Percentiles rank a stretch among this genome's conserved stretches.
Evolutionary conservation across 2,113 vertebrate genomes (phyloP).

Genomic region (Callaeas wilsoni): DNA sequence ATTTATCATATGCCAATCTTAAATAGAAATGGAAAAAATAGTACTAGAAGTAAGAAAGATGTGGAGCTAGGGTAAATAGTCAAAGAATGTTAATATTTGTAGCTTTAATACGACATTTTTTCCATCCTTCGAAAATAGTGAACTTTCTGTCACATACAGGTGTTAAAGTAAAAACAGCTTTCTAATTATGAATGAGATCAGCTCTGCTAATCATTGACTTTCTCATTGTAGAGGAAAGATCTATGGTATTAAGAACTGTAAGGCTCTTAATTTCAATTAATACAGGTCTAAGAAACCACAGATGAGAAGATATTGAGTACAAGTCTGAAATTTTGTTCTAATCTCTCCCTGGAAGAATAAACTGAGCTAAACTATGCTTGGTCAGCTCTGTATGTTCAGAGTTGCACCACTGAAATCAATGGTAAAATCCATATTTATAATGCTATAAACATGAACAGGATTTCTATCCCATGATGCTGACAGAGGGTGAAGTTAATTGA

Average conservation of each 20-base stretch:
- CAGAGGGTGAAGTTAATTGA: neutral
- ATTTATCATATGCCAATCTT: slow-evolving; percentile 5
- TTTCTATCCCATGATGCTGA: neutral
- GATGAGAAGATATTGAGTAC: neutral
- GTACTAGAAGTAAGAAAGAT: slow-evolving; percentile 29
- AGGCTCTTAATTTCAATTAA: neutral
- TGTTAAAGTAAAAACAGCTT: neutral
- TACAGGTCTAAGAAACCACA: neutral
- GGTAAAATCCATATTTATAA: neutral
- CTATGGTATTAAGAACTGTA: neutral
- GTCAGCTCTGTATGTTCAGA: neutral
- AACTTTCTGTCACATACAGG: neutral
- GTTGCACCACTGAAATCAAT: neutral
- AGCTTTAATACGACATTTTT: neutral
- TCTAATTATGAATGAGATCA: neutral
- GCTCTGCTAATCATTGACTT: neutral
- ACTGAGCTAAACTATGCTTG: neutral
- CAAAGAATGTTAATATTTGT: neutral
- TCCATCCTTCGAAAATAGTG: slow-evolving; percentile 9
- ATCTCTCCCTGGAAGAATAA: neutral
- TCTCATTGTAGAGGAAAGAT: neutral
- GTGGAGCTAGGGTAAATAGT: neutral
- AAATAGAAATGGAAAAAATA: slow-evolving; percentile 30
- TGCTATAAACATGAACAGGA: neutral
- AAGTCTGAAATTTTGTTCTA: neutral